Evolutionary conservation across 2,797 vertebrate genomes (phyloP), one percentile per base, ranked within the genome.

Genomic region (Schizopygopsis malacanthus): DNA sequence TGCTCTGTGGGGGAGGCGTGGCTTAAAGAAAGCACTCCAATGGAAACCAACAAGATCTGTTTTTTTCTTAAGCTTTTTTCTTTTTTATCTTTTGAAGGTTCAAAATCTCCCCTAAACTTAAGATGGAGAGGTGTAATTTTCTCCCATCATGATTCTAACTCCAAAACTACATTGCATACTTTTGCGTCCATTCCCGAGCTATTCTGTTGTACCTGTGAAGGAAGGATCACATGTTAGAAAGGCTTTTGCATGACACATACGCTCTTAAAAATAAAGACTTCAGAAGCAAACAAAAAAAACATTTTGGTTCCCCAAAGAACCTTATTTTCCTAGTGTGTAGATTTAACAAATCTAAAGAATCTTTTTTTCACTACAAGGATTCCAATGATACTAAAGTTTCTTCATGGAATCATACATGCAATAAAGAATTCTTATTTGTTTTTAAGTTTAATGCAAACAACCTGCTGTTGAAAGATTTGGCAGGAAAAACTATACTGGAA

Each of bases 161-260:
- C 96, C 96, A 95, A 96, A 96, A 97, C 97, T 98, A 99, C 97
- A 99, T 99, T 95, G 98, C 98, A 96, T 99, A 98, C 97, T 99
- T 99, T 97, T 99, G 98, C 97, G 98, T 99, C 98, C 97, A 99
- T 98, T 99, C 98, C 95, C 98, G 97, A 97, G 97, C 98, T 98
- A 98, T 98, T 98, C 97, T 99, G 97, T 99, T 99, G 97, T 99
- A 99, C 97, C 98, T 99, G 96, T 37, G 88, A 89, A 86, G 90
- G 85, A 89, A 94, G 94, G 88, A 10, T 28, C 28, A 25, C 33
- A 37, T 54, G 22, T 37, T 20, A 77, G 75, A 13, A 41, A n/a
- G 13, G 54, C 4, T 39, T n/a, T 41, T 56, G 20, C 12, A 77
- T 56, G 33, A 59, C 12, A 56, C 20, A 22, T 6, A 65, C 13